Base-by-base conservation (phyloP, 2,888 invertebrate genomes). In the Drosophila histrio region DNA sequence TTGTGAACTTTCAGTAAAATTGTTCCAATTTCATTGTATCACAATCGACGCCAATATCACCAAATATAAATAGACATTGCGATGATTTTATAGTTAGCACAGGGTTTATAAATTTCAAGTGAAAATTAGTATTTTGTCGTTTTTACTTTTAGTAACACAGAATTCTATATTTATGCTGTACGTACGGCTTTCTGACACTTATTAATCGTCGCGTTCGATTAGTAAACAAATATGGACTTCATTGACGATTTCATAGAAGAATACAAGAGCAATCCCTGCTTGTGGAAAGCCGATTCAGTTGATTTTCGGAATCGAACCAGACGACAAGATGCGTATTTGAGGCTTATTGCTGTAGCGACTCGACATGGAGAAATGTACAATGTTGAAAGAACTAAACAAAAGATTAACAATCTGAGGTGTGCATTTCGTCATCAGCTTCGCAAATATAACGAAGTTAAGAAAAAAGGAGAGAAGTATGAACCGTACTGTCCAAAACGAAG, bases 201-300 rank as follows among this genome's bases (percentile, higher is more conserved):
- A 46, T 49, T 58, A 53, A 61, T 60, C 63, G 59, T 56, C 50
- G 54, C 46, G 43, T 39, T 43, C 52, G 36, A 65, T 62, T 67
- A 38, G 62, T 76, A 72, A 82, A 85, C 65, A 72, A 82, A 71
- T 49, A 90, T 90, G 90, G 91, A 91, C 84, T 91, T 91, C 61
- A 91, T 91, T 57, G 91, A 91, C 73, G 91, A 91, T 76, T 91
- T 91, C 70, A 91, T 91, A 22, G 88, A 89, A 36, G 91, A 91
- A 77, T 91, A 91, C 61, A 90, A 89, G 61, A 89, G 89, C 66
- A 91, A 91, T 75, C 91, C 91, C 7, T 91, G 91, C 61, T 76
- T 91, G 36, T 91, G 91, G 91, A 91, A 91, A 65, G 91, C 91
- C 4, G 90, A 91, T 61, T 91, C 90, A 2, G 72, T 79, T n/a